Evolutionary conservation across 1,140 invertebrate genomes (phyloP).

Genomic region (Eupeodes corollae): DNA sequence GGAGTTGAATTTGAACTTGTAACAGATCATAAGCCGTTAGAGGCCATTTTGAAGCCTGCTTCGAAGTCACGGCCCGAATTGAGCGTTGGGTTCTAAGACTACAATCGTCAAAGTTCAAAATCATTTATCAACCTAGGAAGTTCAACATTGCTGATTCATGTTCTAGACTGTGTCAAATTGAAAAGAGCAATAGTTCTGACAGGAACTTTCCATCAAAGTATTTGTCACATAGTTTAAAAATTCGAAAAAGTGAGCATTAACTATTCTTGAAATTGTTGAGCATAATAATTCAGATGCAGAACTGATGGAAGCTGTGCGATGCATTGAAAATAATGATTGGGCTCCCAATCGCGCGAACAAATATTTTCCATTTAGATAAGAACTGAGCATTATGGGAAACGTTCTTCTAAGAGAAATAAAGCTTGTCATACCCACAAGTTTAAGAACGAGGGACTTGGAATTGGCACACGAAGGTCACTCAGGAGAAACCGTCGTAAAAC

Average conservation of each 20-base stretch:
- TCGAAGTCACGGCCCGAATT: slow-evolving; percentile 25
- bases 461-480: slow-evolving; percentile 37
- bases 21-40: slow-evolving; percentile 29
- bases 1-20: slow-evolving; percentile 20
- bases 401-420: background rate
- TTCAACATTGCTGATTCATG: slow-evolving; percentile 35
- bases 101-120: slow-evolving; percentile 13
- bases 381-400: background rate
- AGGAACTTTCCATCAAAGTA: slow-evolving; percentile 3
- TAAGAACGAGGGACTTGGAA: slow-evolving; percentile 12
- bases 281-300: background rate
- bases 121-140: slow-evolving; percentile 29
- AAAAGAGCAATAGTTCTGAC: background rate
- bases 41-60: slow-evolving; percentile 15
- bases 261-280: slow-evolving; percentile 9
- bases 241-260: slow-evolving; percentile 3
- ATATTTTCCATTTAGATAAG: background rate
- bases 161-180: slow-evolving; percentile 16
- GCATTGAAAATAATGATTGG: background rate
- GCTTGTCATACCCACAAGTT: background rate
- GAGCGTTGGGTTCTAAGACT: slow-evolving; percentile 23
- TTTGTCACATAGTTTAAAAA: slow-evolving; percentile 6
- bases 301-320: background rate
- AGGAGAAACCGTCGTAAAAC: slow-evolving; percentile 42
- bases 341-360: background rate